Percentiles rank a stretch among this genome's conserved stretches.
phyloP scores from a whole-genome alignment of 2,113 vertebrate genomes.

The Microcebus jonahi region DNA sequence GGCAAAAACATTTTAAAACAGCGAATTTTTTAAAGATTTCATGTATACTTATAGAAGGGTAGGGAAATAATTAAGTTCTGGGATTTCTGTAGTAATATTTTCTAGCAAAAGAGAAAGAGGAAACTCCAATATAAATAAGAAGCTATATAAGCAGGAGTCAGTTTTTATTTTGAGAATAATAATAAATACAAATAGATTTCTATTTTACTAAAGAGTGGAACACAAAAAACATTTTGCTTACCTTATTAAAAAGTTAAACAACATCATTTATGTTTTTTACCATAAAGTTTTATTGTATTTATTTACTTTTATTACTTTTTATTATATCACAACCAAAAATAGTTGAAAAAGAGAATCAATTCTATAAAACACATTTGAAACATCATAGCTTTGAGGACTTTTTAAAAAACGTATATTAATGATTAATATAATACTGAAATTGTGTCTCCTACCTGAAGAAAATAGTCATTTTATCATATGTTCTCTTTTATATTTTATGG shows the following conservation, averaged over 20 bases:
- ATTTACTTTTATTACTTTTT: not conserved
- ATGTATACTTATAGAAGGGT: not conserved
- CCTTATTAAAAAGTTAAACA: not conserved
- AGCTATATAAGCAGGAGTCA: not conserved
- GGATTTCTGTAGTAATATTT: not conserved
- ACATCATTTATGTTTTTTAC: not conserved
- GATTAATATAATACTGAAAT: constrained; percentile 27
- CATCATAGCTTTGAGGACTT: not conserved
- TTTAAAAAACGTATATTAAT: not conserved
- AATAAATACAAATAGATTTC: not conserved
- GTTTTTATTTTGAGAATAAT: constrained; percentile 17
- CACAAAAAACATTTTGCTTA: not conserved
- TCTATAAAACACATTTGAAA: not conserved
- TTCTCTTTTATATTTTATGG: not conserved
- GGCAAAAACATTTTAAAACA: not conserved
- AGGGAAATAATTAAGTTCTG: not conserved
- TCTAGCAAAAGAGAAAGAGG: not conserved
- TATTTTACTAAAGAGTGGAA: not conserved
- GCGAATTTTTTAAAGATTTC: not conserved
- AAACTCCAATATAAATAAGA: not conserved
- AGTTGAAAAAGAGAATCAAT: not conserved
- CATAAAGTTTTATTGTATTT: not conserved
- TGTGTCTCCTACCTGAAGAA: not conserved
- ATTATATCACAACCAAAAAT: not conserved
- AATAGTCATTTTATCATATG: not conserved